These are phyloP conservation scores for Calidris pygmaea DNA, from an alignment of 2,113 vertebrate species.

Conservation along the genomic window DNA sequence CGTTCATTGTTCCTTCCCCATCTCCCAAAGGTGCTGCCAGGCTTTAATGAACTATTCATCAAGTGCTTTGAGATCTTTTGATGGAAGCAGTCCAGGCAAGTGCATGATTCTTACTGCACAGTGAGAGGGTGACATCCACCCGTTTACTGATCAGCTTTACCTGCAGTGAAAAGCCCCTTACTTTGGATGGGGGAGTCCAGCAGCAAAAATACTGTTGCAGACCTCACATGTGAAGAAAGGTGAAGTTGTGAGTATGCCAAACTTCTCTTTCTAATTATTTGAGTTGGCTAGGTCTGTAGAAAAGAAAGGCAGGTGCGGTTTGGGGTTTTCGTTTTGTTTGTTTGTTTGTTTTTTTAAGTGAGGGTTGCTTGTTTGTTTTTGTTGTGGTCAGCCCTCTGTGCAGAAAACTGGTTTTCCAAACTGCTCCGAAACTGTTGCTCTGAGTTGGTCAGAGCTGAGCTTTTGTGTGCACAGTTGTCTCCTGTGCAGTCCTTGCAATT, in stretches of 20 bases:
- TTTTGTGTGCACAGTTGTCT: neutral
- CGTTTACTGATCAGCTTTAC: neutral
- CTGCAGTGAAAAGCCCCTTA: neutral
- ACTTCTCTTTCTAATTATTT: neutral
- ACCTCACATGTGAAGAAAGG: neutral
- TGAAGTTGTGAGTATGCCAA: neutral
- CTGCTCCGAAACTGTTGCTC: neutral
- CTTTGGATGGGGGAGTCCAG: neutral
- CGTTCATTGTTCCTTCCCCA: constrained; percentile 25
- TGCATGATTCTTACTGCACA: neutral
- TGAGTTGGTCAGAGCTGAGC: neutral
- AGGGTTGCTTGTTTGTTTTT: neutral
- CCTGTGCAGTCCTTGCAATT: neutral
- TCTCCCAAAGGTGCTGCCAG: constrained; percentile 43
- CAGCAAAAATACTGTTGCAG: neutral
- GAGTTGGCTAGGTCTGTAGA: neutral
- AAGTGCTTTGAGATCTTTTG: constrained; percentile 42
- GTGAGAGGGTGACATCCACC: neutral
- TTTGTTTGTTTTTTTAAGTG: neutral
- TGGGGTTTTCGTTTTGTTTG: neutral
- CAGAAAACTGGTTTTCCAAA: neutral
- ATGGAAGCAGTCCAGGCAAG: neutral
- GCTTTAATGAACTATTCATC: constrained; percentile 47
- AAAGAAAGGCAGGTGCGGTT: neutral
- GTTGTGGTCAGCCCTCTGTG: neutral